These are phyloP conservation scores for Choloepus didactylus DNA, from an alignment of 2,797 vertebrate genomes.

Conservation along the genomic window DNA sequence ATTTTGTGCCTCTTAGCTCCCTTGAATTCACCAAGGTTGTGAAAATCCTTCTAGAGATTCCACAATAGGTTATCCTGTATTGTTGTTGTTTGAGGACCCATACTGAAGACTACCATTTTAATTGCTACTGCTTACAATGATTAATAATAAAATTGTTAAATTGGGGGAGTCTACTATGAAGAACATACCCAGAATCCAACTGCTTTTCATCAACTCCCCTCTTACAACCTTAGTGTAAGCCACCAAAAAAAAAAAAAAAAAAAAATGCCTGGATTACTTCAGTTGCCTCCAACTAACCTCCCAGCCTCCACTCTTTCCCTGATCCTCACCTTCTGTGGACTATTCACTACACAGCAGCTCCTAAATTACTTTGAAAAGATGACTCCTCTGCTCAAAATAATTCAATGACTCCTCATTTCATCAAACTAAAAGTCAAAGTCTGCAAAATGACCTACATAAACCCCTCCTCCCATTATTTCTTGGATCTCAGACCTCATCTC, in stretches of 20 bases:
- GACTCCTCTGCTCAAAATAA: not conserved
- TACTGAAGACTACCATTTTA: not conserved
- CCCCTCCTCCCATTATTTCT: no score
- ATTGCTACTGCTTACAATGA: not conserved
- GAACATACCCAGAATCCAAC: not conserved
- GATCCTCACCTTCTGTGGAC: not conserved
- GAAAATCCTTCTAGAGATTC: not conserved
- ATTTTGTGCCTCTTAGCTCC: not conserved
- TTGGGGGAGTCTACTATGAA: not conserved
- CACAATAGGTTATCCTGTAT: not conserved
- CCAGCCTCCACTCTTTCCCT: not conserved
- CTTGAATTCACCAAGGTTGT: not conserved
- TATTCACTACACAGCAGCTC: not conserved
- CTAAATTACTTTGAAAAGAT: not conserved
- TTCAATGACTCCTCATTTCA: not conserved
- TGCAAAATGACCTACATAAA: not conserved
- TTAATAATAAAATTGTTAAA: not conserved
- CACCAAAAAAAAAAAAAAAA: no score
- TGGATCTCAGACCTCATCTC: not conserved
- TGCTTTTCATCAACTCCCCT: not conserved
- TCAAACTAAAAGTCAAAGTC: not conserved
- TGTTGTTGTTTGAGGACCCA: not conserved
- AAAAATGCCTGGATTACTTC: not conserved
- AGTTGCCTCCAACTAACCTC: not conserved
- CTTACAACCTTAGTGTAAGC: not conserved